Conservation (phyloP, 1,140 invertebrate genomes). For the Zophobas atratus region DNA sequence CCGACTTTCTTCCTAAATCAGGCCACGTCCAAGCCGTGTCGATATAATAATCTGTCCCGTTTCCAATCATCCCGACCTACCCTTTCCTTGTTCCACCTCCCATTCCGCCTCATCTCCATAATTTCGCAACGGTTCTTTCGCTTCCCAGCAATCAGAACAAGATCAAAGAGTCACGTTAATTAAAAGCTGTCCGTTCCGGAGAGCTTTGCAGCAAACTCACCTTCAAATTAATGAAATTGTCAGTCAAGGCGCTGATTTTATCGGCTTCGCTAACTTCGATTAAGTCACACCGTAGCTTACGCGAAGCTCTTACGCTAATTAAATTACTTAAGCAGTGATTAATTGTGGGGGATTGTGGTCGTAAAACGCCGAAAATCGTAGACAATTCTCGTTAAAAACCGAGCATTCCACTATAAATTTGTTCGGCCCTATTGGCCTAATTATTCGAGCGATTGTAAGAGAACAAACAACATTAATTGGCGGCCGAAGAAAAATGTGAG, state of each 20-base stretch:
- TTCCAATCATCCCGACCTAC: conserved; percentile 47
- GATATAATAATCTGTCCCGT: neutral
- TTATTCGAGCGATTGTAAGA: conserved; percentile 41
- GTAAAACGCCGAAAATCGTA: conserved; percentile 39
- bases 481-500: conserved; percentile 34
- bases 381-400: conserved; percentile 46
- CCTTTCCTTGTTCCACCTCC: conserved; percentile 43
- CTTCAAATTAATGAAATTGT: conserved; percentile 54
- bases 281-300: conserved; percentile 27
- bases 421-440: conserved; percentile 42
- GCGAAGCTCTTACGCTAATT: conserved; percentile 36
- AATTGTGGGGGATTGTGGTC: neutral
- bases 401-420: conserved; percentile 50
- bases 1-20: neutral
- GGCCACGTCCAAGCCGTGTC: neutral
- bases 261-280: conserved; percentile 40
- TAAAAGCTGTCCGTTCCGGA: conserved; percentile 30
- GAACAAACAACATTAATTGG: conserved; percentile 48
- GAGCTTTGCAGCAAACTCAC: conserved; percentile 40
- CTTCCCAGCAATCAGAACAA: conserved; percentile 7
- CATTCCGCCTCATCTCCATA: neutral
- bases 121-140: conserved; percentile 27
- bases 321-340: conserved; percentile 38
- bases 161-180: conserved; percentile 38
- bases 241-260: conserved; percentile 52